Evolutionary conservation across 1,140 invertebrate species (phyloP).

Genomic region (Aphelinus atriplicis): DNA sequence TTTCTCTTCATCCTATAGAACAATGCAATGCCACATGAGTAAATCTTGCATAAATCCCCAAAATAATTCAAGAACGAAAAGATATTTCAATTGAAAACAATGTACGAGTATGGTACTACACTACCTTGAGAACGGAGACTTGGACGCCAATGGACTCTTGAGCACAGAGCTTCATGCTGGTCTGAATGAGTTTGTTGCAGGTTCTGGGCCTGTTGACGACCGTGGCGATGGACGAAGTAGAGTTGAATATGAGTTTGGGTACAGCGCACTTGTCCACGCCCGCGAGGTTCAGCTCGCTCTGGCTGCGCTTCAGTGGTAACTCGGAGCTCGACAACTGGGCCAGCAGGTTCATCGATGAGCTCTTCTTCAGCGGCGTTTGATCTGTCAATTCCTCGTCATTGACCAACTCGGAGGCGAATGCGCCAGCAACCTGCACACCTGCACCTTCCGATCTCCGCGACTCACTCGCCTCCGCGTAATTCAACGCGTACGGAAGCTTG

Average conservation of each 20-base stretch:
- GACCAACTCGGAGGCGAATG: not conserved
- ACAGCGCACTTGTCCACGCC: constrained; percentile 45
- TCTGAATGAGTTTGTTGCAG: constrained; percentile 62
- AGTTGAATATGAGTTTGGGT: constrained; percentile 57
- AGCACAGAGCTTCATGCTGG: constrained; percentile 46
- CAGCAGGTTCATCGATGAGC: constrained; percentile 60
- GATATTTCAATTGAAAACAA: not conserved
- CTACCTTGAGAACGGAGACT: constrained; percentile 49
- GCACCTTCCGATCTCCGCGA: no score
- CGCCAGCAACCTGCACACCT: not conserved
- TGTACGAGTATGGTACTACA: not conserved
- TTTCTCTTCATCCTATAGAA: constrained; percentile 52
- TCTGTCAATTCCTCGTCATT: not conserved
- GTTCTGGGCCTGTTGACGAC: constrained; percentile 59
- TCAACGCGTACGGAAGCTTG: constrained; percentile 38
- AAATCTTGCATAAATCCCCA: not conserved
- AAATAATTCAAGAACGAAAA: constrained; percentile 9
- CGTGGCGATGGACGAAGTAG: constrained; percentile 62
- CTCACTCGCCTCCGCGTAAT: no score
- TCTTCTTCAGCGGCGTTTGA: constrained; percentile 51
- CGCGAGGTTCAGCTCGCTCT: constrained; percentile 60
- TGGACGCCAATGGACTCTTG: constrained; percentile 60
- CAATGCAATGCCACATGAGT: no score
- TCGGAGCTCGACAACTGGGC: constrained; percentile 35
- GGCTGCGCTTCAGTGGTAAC: constrained; percentile 56